A percentile compares a stretch with the other conserved stretches of the same genome.
These are phyloP conservation scores for Microctenopoma lineatum DNA, from an alignment of 2,797 vertebrate genomes.

Conservation along the genomic window DNA sequence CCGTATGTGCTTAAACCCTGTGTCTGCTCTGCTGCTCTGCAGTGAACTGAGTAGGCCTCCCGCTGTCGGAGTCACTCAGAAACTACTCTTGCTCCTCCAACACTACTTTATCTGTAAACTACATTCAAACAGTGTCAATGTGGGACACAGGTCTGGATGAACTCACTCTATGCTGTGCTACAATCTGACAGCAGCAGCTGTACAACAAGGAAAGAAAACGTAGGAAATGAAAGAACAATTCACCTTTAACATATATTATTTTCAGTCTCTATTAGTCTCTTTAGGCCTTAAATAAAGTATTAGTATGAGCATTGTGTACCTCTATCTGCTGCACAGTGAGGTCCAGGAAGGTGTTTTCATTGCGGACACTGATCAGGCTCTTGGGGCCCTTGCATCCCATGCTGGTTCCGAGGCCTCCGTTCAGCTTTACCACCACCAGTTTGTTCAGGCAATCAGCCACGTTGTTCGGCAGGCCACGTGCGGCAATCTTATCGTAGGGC, in stretches of 20 bases:
- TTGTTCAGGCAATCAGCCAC: slow-evolving; percentile 93
- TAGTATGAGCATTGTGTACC: slow-evolving; percentile 71
- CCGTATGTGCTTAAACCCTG: neutral
- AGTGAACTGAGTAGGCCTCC: neutral
- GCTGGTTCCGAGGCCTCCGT: slow-evolving; percentile 96
- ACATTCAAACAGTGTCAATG: neutral
- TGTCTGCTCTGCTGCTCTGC: neutral
- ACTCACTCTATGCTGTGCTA: neutral
- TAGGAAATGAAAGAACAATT: neutral
- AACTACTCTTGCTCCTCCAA: neutral
- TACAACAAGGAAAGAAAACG: neutral
- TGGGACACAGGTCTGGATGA: neutral
- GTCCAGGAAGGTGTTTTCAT: slow-evolving; percentile 98
- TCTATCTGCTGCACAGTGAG: slow-evolving; percentile 98
- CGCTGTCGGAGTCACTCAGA: neutral
- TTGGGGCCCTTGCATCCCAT: slow-evolving; percentile 99
- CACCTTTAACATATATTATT: neutral
- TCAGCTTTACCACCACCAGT: slow-evolving; percentile 97
- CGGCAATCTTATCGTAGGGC: slow-evolving; percentile 94
- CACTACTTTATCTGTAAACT: neutral
- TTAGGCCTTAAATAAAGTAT: neutral
- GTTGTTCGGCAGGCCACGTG: slow-evolving; percentile 88
- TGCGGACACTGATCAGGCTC: slow-evolving; percentile 96
- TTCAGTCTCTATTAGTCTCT: no score
- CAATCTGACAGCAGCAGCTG: neutral